Conservation (phyloP, 23 tunicate genomes). For the Trididemnum miniatum region DNA sequence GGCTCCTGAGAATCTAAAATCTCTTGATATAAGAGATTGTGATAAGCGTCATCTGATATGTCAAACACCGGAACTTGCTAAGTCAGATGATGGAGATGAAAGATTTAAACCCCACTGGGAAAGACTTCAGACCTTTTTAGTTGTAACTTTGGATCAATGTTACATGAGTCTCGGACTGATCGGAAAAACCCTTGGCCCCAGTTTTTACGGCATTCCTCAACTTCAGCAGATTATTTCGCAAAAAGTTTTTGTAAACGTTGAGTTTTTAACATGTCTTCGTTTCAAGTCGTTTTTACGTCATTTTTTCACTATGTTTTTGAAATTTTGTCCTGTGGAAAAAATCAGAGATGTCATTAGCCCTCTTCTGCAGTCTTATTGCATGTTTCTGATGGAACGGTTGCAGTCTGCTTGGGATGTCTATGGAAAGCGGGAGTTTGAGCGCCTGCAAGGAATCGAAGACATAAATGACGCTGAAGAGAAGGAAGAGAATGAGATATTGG, state of each 20-base stretch:
- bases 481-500: conserved; percentile 70
- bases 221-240: conserved; percentile 30
- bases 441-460: conserved; percentile 18
- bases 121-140: conserved; percentile 57
- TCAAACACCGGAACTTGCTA: conserved; percentile 2
- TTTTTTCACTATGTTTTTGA: conserved; percentile 50
- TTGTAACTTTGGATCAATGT: conserved; percentile 41
- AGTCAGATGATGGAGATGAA: conserved; percentile 8
- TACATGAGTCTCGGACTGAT: conserved; percentile 62
- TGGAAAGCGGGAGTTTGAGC: conserved; percentile 30
- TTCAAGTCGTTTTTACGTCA: conserved; percentile 54
- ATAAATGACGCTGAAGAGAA: conserved; percentile 38
- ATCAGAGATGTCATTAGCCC: conserved; percentile 48
- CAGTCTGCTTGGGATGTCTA: conserved; percentile 56
- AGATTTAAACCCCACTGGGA: conserved; percentile 51
- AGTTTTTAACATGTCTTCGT: conserved; percentile 37
- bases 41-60: conserved; percentile 50
- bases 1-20: conserved; percentile 41
- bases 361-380: conserved; percentile 47
- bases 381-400: conserved; percentile 46
- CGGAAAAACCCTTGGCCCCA: conserved; percentile 43
- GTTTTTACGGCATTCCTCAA: conserved; percentile 29
- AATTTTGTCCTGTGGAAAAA: conserved; percentile 47
- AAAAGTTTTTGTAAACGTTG: conserved; percentile 36
- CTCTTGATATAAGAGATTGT: conserved; percentile 48